Base-by-base conservation (phyloP, 2,888 invertebrate genomes). In the Notodonta ziczac region DNA sequence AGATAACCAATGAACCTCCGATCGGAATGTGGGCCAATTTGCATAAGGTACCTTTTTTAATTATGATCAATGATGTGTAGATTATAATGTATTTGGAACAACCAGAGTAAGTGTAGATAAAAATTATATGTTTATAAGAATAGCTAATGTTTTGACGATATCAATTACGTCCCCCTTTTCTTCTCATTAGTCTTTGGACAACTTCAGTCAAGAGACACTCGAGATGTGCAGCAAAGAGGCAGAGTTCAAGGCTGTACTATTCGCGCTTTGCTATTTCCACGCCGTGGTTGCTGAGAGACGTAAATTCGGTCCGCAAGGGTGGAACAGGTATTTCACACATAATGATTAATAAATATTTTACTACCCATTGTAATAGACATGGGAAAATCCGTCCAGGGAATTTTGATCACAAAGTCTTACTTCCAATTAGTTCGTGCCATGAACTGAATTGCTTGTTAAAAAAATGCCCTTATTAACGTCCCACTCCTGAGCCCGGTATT, bases 1-100 rank as follows among this genome's bases (percentile, higher is more conserved):
- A 99, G 92, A 98, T 99, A 63, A 98, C 98, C 3, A 99, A 98
- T 79, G 98, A 99, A 87, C 98, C 98, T 0, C 98, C 99, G 0
- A 98, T 97, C 9, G 98, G 99, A 42, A 98, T 99, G 97, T 95
- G 96, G 91, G 98, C 98, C 1, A 99, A 99, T 88, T 94, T 99
- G 46, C 98, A 98, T 86, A 98, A 98, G 93, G 94, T 93, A 70
- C 8, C 40, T 55, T 6, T 52, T 10, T 9, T n/a, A n/a, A 9
- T 42, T 42, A 10, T 24, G 24, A 24, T 2, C 24, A 2, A 24
- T 2, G 24, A 24, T 24, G 24, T 2, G 24, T 24, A 24, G 24
- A 24, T 42, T 42, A 9, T 42, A 9, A 42, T 35, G 6, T 42
- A 7, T 42, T 9, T 10, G 9, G 42, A 42, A 42, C 42, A 42